phyloP scores from a whole-genome alignment of 2,888 invertebrate species.

The Physocephala rufipes region DNA sequence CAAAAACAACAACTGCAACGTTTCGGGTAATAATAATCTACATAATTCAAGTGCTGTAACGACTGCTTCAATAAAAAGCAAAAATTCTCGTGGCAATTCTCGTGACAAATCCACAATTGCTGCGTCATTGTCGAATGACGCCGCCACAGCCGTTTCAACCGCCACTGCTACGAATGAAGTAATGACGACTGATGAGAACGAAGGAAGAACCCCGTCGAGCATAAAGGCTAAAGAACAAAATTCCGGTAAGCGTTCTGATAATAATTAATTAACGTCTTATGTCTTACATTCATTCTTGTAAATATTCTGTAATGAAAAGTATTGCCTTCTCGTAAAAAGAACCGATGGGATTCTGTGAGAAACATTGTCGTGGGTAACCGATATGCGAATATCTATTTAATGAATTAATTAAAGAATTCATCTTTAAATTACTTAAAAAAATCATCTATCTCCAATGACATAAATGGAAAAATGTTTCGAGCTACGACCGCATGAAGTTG shows the following conservation, averaged over 20 bases:
- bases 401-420: too few relatives aligned
- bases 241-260: conserved; percentile 16
- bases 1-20: conserved; percentile 19
- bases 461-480: too few relatives aligned
- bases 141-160: background rate
- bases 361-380: too few relatives aligned
- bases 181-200: background rate
- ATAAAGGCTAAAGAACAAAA: background rate
- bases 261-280: conserved; percentile 23
- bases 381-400: too few relatives aligned
- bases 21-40: conserved; percentile 35
- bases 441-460: too few relatives aligned
- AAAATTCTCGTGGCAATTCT: background rate
- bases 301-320: too few relatives aligned
- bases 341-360: too few relatives aligned
- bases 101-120: background rate
- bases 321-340: too few relatives aligned
- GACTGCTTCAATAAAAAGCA: background rate
- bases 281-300: too few relatives aligned
- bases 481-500: too few relatives aligned
- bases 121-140: background rate
- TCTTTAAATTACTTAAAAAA: too few relatives aligned
- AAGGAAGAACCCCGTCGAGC: background rate
- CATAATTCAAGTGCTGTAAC: background rate
- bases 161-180: conserved; percentile 1